phyloP scores from a whole-genome alignment of 2,888 invertebrate species.

The Uropetala carovei region DNA sequence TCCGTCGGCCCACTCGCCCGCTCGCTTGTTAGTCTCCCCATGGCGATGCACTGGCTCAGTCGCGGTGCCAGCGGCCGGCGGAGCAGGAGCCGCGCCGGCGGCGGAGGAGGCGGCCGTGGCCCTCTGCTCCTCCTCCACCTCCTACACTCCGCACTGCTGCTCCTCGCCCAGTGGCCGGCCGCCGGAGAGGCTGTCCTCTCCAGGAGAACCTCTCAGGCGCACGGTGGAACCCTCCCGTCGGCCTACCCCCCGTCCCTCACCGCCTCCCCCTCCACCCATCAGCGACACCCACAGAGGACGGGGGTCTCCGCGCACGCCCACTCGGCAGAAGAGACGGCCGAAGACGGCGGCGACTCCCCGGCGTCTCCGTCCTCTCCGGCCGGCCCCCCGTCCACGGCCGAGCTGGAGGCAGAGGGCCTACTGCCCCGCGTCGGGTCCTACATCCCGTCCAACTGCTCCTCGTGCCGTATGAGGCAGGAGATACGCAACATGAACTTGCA shows the following conservation, averaged over 20 bases:
- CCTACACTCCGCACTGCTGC: conserved; percentile 59
- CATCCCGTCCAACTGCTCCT: conserved; percentile 73
- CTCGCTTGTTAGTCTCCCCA: conserved; percentile 62
- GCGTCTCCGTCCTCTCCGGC: conserved; percentile 8
- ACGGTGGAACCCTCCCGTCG: conserved; percentile 34
- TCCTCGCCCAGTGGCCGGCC: conserved; percentile 56
- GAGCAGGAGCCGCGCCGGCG: conserved; percentile 60
- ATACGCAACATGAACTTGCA: conserved; percentile 78
- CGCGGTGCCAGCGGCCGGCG: conserved; percentile 62
- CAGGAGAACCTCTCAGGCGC: conserved; percentile 55
- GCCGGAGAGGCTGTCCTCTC: conserved; percentile 43
- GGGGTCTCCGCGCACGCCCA: conserved; percentile 44
- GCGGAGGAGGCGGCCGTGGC: conserved; percentile 57
- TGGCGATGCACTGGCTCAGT: conserved; percentile 64
- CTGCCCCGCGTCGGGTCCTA: conserved; percentile 61
- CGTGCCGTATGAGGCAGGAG: conserved; percentile 79
- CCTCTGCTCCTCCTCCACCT: conserved; percentile 60
- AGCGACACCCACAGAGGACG: conserved; percentile 50
- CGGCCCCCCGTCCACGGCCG: conserved; percentile 46
- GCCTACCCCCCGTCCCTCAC: conserved; percentile 30
- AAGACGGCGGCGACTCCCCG: conserved; percentile 17
- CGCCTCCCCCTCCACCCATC: conserved; percentile 37
- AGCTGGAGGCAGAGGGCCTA: conserved; percentile 52
- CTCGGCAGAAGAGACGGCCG: conserved; percentile 43
- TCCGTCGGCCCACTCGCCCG: conserved; percentile 53